Conservation (phyloP, 2,113 vertebrate species). For the Phoxinus phoxinus region DNA sequence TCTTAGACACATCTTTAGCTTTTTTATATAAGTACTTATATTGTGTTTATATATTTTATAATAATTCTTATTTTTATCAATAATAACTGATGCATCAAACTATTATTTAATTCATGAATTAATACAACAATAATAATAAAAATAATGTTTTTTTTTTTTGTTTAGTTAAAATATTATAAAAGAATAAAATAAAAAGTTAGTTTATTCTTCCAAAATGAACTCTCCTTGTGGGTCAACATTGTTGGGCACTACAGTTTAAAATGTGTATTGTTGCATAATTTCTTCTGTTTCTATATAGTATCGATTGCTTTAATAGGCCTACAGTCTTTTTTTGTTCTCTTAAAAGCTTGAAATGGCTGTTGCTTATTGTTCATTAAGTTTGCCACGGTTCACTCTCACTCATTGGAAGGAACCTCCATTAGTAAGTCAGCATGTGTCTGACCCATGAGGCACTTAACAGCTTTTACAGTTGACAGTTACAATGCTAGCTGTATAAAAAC, state of each 20-base stretch:
- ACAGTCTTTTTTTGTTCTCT: background rate
- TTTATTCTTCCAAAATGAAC: background rate
- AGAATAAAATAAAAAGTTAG: too few relatives aligned
- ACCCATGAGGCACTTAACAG: conserved; percentile 21
- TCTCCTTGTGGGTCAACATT: background rate
- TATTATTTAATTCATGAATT: too few relatives aligned
- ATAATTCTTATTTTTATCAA: background rate
- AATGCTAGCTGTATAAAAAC: conserved; percentile 11
- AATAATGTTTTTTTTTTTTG: too few relatives aligned
- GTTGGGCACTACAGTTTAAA: background rate
- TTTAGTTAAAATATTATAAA: too few relatives aligned
- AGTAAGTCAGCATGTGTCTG: conserved; percentile 28
- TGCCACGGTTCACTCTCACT: conserved; percentile 12
- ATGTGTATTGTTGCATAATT: background rate
- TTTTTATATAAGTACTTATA: background rate
- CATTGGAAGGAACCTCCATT: conserved; percentile 32
- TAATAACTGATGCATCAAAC: background rate
- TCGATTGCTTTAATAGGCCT: background rate
- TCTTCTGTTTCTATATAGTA: background rate
- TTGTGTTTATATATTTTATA: background rate
- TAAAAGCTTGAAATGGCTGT: conserved; percentile 35
- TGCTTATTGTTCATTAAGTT: conserved; percentile 40
- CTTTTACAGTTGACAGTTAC: conserved; percentile 41
- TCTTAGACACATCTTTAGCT: too few relatives aligned
- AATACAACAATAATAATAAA: too few relatives aligned